Evolutionary conservation across 2,797 vertebrate species (phyloP).

Genomic region (Fundulus diaphanus): DNA sequence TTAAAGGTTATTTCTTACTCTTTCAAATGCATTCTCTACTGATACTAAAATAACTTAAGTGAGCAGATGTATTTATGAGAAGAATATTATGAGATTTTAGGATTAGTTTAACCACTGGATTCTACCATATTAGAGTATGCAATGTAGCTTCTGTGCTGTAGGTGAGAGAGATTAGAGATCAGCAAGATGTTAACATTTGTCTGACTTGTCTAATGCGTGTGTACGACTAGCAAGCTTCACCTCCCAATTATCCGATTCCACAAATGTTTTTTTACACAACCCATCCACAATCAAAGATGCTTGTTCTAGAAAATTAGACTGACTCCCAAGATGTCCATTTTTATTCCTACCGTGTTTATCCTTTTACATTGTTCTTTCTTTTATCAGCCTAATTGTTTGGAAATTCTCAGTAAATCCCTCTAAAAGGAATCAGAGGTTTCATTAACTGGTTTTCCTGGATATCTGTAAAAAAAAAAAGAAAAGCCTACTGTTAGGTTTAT

Average conservation of each 20-base stretch:
- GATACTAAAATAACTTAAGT: slow-evolving; percentile 45
- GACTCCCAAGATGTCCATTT: too few relatives aligned
- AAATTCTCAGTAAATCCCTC: not conserved
- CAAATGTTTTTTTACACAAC: slow-evolving; percentile 36
- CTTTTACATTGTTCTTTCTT: not conserved
- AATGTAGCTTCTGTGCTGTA: slow-evolving; percentile 61
- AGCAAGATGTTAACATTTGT: slow-evolving; percentile 47
- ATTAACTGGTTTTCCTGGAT: not conserved
- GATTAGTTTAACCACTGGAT: slow-evolving; percentile 62
- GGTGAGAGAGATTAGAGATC: slow-evolving; percentile 47
- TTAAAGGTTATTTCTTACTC: not conserved
- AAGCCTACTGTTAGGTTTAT: not conserved
- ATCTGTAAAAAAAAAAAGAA: not conserved
- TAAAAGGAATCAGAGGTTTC: not conserved
- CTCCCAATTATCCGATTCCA: slow-evolving; percentile 19
- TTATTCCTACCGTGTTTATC: not conserved
- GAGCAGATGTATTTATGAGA: slow-evolving; percentile 71
- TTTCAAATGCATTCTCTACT: slow-evolving; percentile 18
- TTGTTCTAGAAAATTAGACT: slow-evolving; percentile 22
- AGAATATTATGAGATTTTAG: slow-evolving; percentile 69
- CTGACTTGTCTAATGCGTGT: slow-evolving; percentile 40
- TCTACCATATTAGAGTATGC: slow-evolving; percentile 72
- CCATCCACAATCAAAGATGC: slow-evolving; percentile 61
- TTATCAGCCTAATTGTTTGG: not conserved
- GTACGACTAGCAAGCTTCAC: slow-evolving; percentile 5